Conservation (phyloP, 1,140 invertebrate species). For the Neodiprion virginianus region DNA sequence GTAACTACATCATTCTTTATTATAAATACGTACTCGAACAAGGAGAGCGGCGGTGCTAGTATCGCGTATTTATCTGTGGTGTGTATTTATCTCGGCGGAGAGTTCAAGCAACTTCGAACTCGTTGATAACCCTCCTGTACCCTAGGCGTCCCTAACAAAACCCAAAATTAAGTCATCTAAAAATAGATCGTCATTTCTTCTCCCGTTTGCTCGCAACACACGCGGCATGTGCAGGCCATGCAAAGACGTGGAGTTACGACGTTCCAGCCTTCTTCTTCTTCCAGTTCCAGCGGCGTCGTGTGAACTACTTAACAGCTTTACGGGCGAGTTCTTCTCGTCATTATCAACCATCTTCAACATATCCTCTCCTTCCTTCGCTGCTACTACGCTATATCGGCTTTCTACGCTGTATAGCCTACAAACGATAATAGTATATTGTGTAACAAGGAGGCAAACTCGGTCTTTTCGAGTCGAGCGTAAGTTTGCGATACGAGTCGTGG, state of each 20-base stretch:
- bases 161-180: constrained; percentile 20
- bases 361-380: too few species aligned
- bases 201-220: background rate
- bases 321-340: too few species aligned
- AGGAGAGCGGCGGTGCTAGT: background rate
- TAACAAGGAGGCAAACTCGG: too few species aligned
- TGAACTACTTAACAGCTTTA: too few species aligned
- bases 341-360: too few species aligned
- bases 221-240: background rate
- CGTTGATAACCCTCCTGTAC: constrained; percentile 40
- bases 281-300: too few species aligned
- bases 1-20: too few species aligned
- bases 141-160: constrained; percentile 18
- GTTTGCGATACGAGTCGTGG: too few species aligned
- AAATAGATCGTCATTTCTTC: constrained; percentile 5
- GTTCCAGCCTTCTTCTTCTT: background rate
- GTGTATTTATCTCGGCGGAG: constrained; percentile 30
- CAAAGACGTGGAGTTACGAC: background rate
- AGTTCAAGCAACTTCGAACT: constrained; percentile 41
- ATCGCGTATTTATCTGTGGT: background rate
- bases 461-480: too few species aligned
- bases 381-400: too few species aligned
- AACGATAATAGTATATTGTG: too few species aligned
- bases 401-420: too few species aligned
- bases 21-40: background rate